These are phyloP conservation scores for Sisyra terminalis DNA, from an alignment of 2,888 invertebrate species.

Conservation along the genomic window DNA sequence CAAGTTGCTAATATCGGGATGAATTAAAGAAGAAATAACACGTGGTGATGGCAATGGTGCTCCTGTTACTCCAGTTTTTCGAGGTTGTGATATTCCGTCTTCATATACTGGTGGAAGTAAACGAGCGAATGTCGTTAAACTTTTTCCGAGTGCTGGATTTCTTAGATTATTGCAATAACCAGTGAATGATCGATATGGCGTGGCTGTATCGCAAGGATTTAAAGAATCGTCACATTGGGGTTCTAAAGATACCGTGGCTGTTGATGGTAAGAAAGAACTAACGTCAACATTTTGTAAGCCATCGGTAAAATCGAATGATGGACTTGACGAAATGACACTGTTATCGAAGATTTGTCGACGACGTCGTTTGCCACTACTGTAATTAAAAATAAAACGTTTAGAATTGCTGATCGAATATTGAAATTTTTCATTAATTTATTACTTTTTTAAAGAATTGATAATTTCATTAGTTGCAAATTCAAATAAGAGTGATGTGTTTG, in stretches of 20 bases:
- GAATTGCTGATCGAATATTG: neutral
- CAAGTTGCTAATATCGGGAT: conserved; percentile 80
- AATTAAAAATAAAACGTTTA: neutral
- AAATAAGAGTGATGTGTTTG: conserved; percentile 72
- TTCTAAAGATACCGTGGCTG: conserved; percentile 41
- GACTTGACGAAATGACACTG: conserved; percentile 37
- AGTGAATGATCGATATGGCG: conserved; percentile 55
- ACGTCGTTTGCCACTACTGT: conserved; percentile 27
- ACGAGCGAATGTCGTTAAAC: conserved; percentile 70
- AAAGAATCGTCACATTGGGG: conserved; percentile 55
- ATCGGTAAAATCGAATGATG: conserved; percentile 53
- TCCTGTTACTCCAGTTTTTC: conserved; percentile 57
- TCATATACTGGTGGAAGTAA: conserved; percentile 75
- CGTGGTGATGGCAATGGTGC: conserved; percentile 69
- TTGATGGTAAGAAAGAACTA: conserved; percentile 45
- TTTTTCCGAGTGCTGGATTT: conserved; percentile 67
- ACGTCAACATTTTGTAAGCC: conserved; percentile 67
- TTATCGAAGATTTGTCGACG: conserved; percentile 58
- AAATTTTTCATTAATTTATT: conserved; percentile 12
- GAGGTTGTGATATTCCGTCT: conserved; percentile 72
- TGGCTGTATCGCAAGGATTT: conserved; percentile 52
- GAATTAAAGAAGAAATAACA: conserved; percentile 71
- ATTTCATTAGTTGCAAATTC: conserved; percentile 81
- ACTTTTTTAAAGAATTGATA: conserved; percentile 46
- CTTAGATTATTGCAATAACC: conserved; percentile 80